Evolutionary conservation across 2,888 invertebrate genomes (phyloP), one percentile per base, ranked within the genome.

Genomic region (Drosophila affinis): DNA sequence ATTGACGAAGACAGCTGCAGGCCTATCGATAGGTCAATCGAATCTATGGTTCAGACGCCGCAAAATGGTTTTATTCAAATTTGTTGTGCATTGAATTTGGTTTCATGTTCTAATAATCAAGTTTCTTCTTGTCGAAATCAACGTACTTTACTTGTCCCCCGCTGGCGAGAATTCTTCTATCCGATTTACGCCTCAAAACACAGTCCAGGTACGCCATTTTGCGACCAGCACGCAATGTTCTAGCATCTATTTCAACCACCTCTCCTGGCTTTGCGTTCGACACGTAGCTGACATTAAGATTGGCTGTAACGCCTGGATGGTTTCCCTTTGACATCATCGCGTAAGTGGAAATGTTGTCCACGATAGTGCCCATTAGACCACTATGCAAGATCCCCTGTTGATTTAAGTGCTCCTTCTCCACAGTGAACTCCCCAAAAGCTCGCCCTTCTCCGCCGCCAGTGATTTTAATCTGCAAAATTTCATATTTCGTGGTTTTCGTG

Each of bases 221-320:
- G 81, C 94, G 95, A 1, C 98, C 98, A 48, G 94, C 93, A 92
- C 95, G 96, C 29, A 95, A 91, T 0, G 97, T 97, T 64, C 93
- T 93, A 0, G 97, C 96, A 90, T 97, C 96, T 7, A 98, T 94
- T 73, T 95, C 92, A 51, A 98, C 93, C 54, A 94, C 94, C 77
- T 98, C 97, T 2, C 98, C 98, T 77, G 95, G 93, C 78, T 93
- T 93, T 0, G 96, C 98, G 29, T 95, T 94, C 86, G 94, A 95
- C 85, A 97, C 90, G 89, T 96, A 98, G 77, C 97, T 98, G 3
- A 98, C 93, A 92, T 95, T 95, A 34, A 98, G 92, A 89, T 97
- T 96, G 21, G 98, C 95, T 9, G 97, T 96, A 0, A 97, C 96
- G 21, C 97, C 97, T 56, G 96, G 94, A 53, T 93, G 93, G 4